A percentile compares a stretch with the other conserved stretches of the same genome.
Conservation (phyloP, 2,113 vertebrate species). For the Syngnathus floridae region DNA sequence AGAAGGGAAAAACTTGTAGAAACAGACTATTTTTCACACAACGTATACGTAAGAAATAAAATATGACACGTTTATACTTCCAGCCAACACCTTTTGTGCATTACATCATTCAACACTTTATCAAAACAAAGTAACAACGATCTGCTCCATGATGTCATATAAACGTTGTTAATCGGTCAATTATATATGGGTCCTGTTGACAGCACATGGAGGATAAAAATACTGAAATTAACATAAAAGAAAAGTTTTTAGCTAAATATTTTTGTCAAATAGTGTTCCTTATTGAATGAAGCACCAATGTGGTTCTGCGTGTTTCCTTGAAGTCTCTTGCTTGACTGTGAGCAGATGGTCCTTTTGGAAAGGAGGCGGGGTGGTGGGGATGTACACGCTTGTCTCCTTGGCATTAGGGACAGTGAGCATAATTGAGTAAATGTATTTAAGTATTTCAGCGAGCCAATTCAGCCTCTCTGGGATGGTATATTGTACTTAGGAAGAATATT, state of each 20-base stretch:
- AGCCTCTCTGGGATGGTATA: conserved; percentile 60
- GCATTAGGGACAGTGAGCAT: conserved; percentile 47
- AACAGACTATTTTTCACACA: background rate
- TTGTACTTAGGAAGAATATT: conserved; percentile 56
- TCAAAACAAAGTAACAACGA: background rate
- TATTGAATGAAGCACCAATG: background rate
- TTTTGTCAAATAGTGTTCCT: background rate
- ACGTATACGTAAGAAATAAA: background rate
- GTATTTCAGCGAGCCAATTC: conserved; percentile 59
- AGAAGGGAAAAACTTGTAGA: background rate
- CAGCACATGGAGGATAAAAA: too few species aligned
- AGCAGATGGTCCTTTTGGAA: conserved; percentile 14
- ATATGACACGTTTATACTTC: background rate
- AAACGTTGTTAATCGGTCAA: too few species aligned
- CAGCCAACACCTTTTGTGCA: background rate
- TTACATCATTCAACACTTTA: background rate
- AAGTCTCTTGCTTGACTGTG: conserved; percentile 23
- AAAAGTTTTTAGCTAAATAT: too few species aligned
- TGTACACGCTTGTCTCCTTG: conserved; percentile 33
- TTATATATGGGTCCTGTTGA: too few species aligned
- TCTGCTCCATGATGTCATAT: too few species aligned
- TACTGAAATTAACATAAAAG: too few species aligned
- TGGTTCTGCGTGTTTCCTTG: conserved; percentile 11
- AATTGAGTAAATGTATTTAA: conserved; percentile 65
- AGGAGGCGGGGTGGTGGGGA: background rate